phyloP scores from a whole-genome alignment of 2,888 invertebrate species.

The Ptychoptera albimana region DNA sequence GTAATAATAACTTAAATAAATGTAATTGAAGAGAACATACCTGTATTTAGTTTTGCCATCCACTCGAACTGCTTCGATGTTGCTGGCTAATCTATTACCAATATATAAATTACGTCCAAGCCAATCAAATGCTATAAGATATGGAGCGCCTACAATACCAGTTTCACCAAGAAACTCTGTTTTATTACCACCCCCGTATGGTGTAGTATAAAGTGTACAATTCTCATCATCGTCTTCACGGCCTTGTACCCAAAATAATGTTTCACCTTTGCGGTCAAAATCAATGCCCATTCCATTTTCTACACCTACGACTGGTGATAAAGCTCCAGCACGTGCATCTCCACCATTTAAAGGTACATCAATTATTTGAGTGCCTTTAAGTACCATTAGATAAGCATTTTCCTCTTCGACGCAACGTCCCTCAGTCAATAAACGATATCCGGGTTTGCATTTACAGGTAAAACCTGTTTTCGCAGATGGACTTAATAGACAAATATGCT shows the following conservation, averaged over 20 bases:
- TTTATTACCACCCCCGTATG: slow-evolving; percentile 71
- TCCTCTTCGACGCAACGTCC: slow-evolving; percentile 73
- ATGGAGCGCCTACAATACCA: slow-evolving; percentile 83
- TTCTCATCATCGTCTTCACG: slow-evolving; percentile 64
- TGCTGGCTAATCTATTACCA: slow-evolving; percentile 77
- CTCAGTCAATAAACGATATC: slow-evolving; percentile 49
- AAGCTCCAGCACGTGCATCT: slow-evolving; percentile 57
- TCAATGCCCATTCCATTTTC: slow-evolving; percentile 80
- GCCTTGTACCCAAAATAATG: slow-evolving; percentile 76
- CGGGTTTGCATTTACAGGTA: slow-evolving; percentile 84
- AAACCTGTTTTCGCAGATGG: slow-evolving; percentile 53
- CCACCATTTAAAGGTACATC: slow-evolving; percentile 64
- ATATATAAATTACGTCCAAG: slow-evolving; percentile 87
- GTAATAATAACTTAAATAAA: too few relatives aligned
- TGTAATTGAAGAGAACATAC: too few relatives aligned
- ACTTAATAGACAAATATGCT: slow-evolving; percentile 83
- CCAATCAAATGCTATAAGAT: slow-evolving; percentile 92
- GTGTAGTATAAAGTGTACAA: slow-evolving; percentile 73
- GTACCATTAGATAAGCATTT: slow-evolving; percentile 74
- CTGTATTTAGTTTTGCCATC: slow-evolving; percentile 68
- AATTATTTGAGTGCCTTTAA: slow-evolving; percentile 78
- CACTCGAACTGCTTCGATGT: slow-evolving; percentile 75
- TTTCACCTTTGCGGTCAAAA: slow-evolving; percentile 73
- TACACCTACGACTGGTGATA: slow-evolving; percentile 78
- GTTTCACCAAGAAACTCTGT: slow-evolving; percentile 71